Base-by-base conservation (phyloP, 2,888 invertebrate genomes). In the Cantharis rufa region DNA sequence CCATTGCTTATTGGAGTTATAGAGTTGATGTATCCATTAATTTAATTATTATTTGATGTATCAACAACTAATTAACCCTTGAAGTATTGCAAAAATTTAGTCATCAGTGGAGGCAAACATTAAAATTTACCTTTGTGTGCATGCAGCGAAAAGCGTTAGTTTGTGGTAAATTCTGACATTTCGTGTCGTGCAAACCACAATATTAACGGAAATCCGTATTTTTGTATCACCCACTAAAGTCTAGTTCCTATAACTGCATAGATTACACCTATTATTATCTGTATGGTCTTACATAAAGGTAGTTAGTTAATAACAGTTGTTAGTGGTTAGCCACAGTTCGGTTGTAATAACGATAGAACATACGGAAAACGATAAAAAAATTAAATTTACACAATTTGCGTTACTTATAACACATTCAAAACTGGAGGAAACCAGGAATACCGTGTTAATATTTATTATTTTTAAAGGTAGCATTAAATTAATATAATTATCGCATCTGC, bases 281-380 rank as follows among this genome's bases (percentile, higher is more conserved):
- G 32, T 16, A 28, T 73, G 64, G 72, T 64, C 78, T 76, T 68
- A 79, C 64, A 78, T 78, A 80, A 79, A 77, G 73, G 77, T 75
- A 75, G 79, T 79, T 77, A 78, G 66, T 64, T 79, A 76, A 80
- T 81, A 78, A 78, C 64, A 66, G 79, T 79, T 24, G 78, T 79
- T 79, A 77, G 79, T 64, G 79, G 79, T 79, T 78, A 78, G 71
- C 78, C 79, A 71, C 69, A 48, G 70, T 71, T 62, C 13, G 13
- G 73, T 72, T 77, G 61, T 63, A 61, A 68, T 76, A 77, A 75
- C 70, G 61, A 77, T 63, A 74, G 24, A 72, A 77, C 79, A 79
- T 78, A 79, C 77, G 79, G 79, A 15, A 24, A 75, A 27, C 78
- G 78, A 71, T 73, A 78, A 77, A 77, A 66, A 77, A 77, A 77